These are phyloP conservation scores for Nomada lathburiana DNA, from an alignment of 2,888 invertebrate genomes.

Conservation along the genomic window DNA sequence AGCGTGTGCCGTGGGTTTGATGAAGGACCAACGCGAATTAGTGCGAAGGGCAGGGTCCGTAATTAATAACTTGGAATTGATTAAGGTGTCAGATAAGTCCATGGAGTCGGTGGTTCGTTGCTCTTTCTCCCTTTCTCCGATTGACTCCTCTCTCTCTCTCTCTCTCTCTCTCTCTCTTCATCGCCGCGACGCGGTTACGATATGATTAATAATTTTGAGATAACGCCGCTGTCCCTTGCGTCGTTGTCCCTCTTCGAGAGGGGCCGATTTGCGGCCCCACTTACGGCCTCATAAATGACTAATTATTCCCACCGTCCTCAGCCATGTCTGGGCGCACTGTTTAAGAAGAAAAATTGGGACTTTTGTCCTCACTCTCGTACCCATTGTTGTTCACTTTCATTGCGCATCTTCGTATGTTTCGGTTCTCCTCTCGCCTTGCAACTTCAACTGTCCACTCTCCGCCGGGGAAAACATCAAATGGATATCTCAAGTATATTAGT, in stretches of 20 bases:
- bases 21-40: slow-evolving; percentile 42
- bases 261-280: slow-evolving; percentile 80
- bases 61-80: slow-evolving; percentile 81
- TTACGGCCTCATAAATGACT: slow-evolving; percentile 83
- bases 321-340: slow-evolving; percentile 25
- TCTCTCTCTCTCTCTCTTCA: slow-evolving; percentile 35
- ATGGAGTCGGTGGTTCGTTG: slow-evolving; percentile 76
- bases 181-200: slow-evolving; percentile 72
- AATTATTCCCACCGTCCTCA: slow-evolving; percentile 77
- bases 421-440: too few relatives aligned
- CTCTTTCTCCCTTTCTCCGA: slow-evolving; percentile 49
- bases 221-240: slow-evolving; percentile 76
- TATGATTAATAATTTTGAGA: slow-evolving; percentile 84
- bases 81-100: slow-evolving; percentile 84
- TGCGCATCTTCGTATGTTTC: not conserved
- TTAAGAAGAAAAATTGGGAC: not conserved
- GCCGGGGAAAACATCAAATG: too few relatives aligned
- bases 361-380: not conserved
- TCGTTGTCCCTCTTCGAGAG: slow-evolving; percentile 69
- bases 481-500: slow-evolving; percentile 6
- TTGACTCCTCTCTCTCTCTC: slow-evolving; percentile 30
- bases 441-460: too few relatives aligned
- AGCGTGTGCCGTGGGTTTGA: slow-evolving; percentile 65
- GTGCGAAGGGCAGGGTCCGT: slow-evolving; percentile 57
- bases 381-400: not conserved